These are phyloP conservation scores for Maniola hyperantus DNA, from an alignment of 2,888 invertebrate genomes.

Conservation along the genomic window DNA sequence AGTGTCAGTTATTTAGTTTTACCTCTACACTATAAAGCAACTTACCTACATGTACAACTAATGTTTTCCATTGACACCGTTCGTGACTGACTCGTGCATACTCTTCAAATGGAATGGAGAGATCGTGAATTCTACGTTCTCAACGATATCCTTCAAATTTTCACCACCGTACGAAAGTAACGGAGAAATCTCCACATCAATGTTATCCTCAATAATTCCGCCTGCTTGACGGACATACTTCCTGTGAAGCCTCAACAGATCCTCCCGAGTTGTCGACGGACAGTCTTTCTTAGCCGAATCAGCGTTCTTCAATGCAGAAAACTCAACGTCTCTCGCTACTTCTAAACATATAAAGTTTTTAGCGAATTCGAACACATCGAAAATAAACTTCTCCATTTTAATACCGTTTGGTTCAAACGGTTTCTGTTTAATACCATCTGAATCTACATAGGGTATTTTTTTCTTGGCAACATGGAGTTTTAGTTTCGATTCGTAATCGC, in stretches of 20 bases:
- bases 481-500: conserved; percentile 88
- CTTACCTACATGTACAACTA: conserved; percentile 35
- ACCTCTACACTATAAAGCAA: background rate
- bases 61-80: conserved; percentile 71
- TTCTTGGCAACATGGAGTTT: conserved; percentile 98
- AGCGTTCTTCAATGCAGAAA: conserved; percentile 98
- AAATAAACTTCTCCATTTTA: conserved; percentile 99
- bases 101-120: conserved; percentile 84
- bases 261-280: conserved; percentile 91
- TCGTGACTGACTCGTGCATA: conserved; percentile 60
- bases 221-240: conserved; percentile 92
- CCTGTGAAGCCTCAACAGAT: conserved; percentile 89
- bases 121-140: conserved; percentile 85
- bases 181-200: conserved; percentile 95
- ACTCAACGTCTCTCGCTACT: conserved; percentile 95
- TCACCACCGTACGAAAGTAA: conserved; percentile 95
- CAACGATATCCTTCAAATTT: conserved; percentile 86
- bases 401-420: conserved; percentile 96
- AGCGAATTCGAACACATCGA: conserved; percentile 98
- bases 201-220: conserved; percentile 85
- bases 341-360: conserved; percentile 96
- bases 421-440: conserved; percentile 85
- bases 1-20: background rate
- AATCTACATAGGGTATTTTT: conserved; percentile 94
- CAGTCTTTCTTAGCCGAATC: conserved; percentile 95